Evolutionary conservation across 2,797 vertebrate genomes (phyloP), one percentile per base, ranked within the genome.

Genomic region (Paedocypris micromegethes): DNA sequence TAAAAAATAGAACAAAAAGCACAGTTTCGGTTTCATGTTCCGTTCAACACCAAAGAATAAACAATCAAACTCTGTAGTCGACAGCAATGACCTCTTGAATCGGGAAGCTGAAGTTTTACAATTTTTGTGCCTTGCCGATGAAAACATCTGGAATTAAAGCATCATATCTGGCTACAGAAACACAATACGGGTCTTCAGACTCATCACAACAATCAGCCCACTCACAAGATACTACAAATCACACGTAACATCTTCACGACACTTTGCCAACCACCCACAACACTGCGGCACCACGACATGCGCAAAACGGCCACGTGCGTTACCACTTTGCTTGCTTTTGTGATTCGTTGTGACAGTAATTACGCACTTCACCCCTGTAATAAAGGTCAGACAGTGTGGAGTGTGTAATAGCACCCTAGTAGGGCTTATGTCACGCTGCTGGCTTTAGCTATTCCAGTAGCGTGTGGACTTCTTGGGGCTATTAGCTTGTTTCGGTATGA

Each of bases 401-500:
- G 9, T 49, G 46, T 56, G 23, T 64, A 39, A 9, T 64, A 6
- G 1, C 8, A 6, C 23, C 55, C 5, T 45, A 65, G 3, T 5
- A 49, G 4, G 8, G 9, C 43, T 8, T 8, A 48, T 48, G 48
- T 48, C 46, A 63, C 48, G 46, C 41, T 38, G 37, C 5, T 48
- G 6, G 6, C 4, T 64, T 44, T 56, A 40, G 52, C 40, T 56
- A 23, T 49, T 60, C 39, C 55, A 7, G 54, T 23, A 7, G 46
- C 53, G 58, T 64, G 52, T 58, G 68, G 38, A 5, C 23, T 23
- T 51, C 59, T 56, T 51, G 45, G 9, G 7, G 60, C 60, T 57
- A 62, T 58, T 51, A 64, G 41, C 59, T 43, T 40, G 44, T 48
- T 70, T 58, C 2, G 3, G 45, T 64, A 70, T 64, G 68, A 70